Percentiles rank a stretch among this genome's conserved stretches.
These are phyloP conservation scores for Champsocephalus esox DNA, from an alignment of 2,797 vertebrate genomes.

Conservation along the genomic window DNA sequence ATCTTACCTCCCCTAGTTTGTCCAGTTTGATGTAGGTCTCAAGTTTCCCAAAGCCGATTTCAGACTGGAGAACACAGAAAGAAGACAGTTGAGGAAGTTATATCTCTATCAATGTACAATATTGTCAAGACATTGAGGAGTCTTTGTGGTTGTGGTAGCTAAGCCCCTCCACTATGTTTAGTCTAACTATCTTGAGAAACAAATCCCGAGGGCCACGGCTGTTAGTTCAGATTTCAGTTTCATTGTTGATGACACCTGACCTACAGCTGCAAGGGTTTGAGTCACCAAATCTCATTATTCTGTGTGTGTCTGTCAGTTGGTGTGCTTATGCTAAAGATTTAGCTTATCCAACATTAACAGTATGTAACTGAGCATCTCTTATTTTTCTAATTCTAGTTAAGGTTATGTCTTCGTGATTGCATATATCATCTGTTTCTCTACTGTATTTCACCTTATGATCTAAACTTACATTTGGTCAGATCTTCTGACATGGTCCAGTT, in stretches of 20 bases:
- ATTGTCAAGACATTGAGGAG: too few species aligned
- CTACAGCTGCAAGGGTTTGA: conserved; percentile 49
- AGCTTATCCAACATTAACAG: conserved; percentile 7
- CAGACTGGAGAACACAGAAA: conserved; percentile 75
- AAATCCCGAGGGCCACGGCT: conserved; percentile 13
- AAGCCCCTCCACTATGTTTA: conserved; percentile 10
- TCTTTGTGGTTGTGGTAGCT: conserved; percentile 1
- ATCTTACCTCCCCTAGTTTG: conserved; percentile 87
- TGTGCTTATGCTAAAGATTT: conserved; percentile 5
- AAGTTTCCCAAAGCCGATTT: conserved; percentile 88
- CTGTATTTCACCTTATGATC: not conserved
- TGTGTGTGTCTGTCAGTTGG: conserved; percentile 3
- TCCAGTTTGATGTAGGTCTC: conserved; percentile 89
- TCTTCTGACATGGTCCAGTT: not conserved
- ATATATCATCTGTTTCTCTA: not conserved
- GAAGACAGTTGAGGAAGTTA: conserved; percentile 20
- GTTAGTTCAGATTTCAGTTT: conserved; percentile 31
- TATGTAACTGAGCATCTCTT: not conserved
- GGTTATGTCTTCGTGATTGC: not conserved
- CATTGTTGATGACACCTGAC: conserved; percentile 35
- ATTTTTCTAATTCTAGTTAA: not conserved
- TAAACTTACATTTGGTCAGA: not conserved
- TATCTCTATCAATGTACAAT: not conserved
- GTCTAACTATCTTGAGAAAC: conserved; percentile 12
- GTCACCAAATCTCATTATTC: conserved; percentile 33